Evolutionary conservation across 2,888 invertebrate species (phyloP), one percentile per base, ranked within the genome.

Genomic region (Mythimna loreyi): DNA sequence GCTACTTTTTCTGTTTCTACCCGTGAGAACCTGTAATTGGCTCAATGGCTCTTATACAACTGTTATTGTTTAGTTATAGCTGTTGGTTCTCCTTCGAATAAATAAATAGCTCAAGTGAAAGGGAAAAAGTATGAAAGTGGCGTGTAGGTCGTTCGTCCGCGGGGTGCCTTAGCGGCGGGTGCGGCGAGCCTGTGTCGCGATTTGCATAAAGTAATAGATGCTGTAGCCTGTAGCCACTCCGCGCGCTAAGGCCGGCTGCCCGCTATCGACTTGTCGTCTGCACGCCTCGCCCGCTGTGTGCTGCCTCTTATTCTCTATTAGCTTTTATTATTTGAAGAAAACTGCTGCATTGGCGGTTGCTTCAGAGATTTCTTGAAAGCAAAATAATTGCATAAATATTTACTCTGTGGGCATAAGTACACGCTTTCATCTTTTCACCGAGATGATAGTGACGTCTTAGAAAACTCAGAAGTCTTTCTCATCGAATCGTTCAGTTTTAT

Each of bases 171-270:
- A 56, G 53, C 55, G n/a, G 19, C 28, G 33, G 43, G n/a, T 45
- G 25, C 25, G 33, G 56, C 56, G 63, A 9, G 36, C 28, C n/a
- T 36, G 50, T 9, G 47, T 57, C 56, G 25, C 58, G 55, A 80
- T 80, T 82, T 75, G 61, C 80, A 80, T 80, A 82, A 67, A 82
- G 77, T 82, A 80, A 83, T 83, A 76, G 68, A 56, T 30, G 72
- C 60, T 63, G 74, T 47, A 43, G 76, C 80, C 75, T 63, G 74
- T 50, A 43, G 76, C 80, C 75, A 62, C 60, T 82, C 65, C 53
- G 63, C 53, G 8, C 53, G 53, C 52, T 47, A 23, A 59, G 74
- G 33, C 33, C 36, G 53, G 45, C 67, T 13, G 59, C 47, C n/a
- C 40, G 61, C 81, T 56, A 71, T 62, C 72, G 77, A 56, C 77